Evolutionary conservation across 2,797 vertebrate species (phyloP), one percentile per base, ranked within the genome.

Genomic region (Hozukius guyotensis): DNA sequence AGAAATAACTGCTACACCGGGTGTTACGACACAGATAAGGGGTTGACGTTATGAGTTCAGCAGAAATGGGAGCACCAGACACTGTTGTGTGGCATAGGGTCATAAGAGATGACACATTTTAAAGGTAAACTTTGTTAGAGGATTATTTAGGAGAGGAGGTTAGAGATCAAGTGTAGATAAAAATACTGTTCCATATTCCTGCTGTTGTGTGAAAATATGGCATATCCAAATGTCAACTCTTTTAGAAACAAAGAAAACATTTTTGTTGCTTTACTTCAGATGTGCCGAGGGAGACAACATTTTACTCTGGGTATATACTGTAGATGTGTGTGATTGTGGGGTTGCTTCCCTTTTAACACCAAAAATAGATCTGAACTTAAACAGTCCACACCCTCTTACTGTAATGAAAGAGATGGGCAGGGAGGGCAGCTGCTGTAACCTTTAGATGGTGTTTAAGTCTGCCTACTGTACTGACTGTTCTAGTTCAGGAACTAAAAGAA

Each of bases 391-490:
- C 77, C 86, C 83, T 74, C 3, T 42, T 38, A 36, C 70, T 74
- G 72, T 87, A 87, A 88, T 87, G 65, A 91, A 63, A 90, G 75
- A 83, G 81, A 67, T 69, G 75, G 25, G 12, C 32, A 34, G 24
- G 27, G 55, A 38, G 66, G 63, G 42, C 52, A 53, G 75, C 75
- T 63, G 64, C 72, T 55, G 60, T 55, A 49, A 53, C 65, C 67
- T 81, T 8, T 64, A 66, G 38, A n/a, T 42, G 29, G 5, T 24
- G 49, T 34, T n/a, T 25, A 5, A 66, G 34, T 73, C 55, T 34
- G 20, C 27, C 12, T 49, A 24, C 72, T 56, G 34, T 65, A n/a
- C 34, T 27, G 3, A 6, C 7, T 27, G 2, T 49, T 52, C 12
- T 46, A 25, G 7, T 42, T 53, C 16, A 11, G n/a, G 22, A 62